Evolutionary conservation across 1,140 invertebrate species (phyloP).

Genomic region (Chrysomallon squamiferum): DNA sequence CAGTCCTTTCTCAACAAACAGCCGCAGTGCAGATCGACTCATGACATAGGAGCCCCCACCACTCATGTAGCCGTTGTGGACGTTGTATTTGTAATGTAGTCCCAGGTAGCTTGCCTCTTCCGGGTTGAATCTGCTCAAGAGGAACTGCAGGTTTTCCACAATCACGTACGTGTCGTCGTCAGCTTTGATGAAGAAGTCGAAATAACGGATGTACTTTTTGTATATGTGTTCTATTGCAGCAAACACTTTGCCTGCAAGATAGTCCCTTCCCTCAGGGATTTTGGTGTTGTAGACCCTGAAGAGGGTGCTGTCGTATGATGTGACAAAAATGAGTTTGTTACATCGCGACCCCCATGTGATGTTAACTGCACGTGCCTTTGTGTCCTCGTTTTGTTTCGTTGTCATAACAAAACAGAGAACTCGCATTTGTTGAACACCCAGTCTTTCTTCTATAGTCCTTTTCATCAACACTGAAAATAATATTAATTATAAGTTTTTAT

Average conservation of each 20-base stretch:
- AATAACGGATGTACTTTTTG: slow-evolving; percentile 63
- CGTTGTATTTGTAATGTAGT: slow-evolving; percentile 25
- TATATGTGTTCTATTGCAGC: slow-evolving; percentile 70
- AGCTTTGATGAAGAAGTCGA: slow-evolving; percentile 93
- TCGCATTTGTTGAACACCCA: slow-evolving; percentile 67
- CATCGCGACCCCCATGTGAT: slow-evolving; percentile 94
- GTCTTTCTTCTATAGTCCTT: too few relatives aligned
- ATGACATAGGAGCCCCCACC: slow-evolving; percentile 78
- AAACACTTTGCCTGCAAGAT: slow-evolving; percentile 30
- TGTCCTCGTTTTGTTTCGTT: slow-evolving; percentile 83
- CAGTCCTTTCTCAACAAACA: slow-evolving; percentile 46
- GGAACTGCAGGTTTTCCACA: slow-evolving; percentile 60
- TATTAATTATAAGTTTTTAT: too few relatives aligned
- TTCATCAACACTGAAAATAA: too few relatives aligned
- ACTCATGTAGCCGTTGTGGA: slow-evolving; percentile 44
- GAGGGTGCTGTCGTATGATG: slow-evolving; percentile 27
- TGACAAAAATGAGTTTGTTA: slow-evolving; percentile 80
- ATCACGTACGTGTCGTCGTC: slow-evolving; percentile 88
- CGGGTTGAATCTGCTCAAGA: slow-evolving; percentile 40
- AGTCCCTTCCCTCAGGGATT: slow-evolving; percentile 22
- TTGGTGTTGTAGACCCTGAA: slow-evolving; percentile 34
- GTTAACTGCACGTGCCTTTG: slow-evolving; percentile 89
- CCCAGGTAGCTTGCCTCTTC: slow-evolving; percentile 45
- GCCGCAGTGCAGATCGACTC: slow-evolving; percentile 64
- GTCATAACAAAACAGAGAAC: slow-evolving; percentile 97